These are phyloP conservation scores for Rostratula benghalensis DNA, from an alignment of 2,113 vertebrate species.

Conservation along the genomic window DNA sequence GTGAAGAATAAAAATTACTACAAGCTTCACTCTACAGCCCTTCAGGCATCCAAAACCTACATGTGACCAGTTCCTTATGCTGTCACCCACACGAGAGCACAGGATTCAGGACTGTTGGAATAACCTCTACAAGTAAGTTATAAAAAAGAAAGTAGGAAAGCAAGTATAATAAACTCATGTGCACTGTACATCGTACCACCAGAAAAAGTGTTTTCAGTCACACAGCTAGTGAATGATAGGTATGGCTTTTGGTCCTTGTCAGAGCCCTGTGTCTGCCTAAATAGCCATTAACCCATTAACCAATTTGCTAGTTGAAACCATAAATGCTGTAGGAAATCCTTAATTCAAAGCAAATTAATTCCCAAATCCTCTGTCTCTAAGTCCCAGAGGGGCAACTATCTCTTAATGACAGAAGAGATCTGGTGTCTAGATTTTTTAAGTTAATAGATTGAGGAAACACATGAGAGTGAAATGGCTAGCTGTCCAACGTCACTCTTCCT, in stretches of 20 bases:
- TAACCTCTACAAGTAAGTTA: not conserved
- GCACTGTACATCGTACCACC: not conserved
- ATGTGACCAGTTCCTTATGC: not conserved
- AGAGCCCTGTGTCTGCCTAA: not conserved
- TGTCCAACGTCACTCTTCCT: not conserved
- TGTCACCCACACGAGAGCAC: not conserved
- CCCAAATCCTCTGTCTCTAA: not conserved
- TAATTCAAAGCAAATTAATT: slow-evolving; percentile 5
- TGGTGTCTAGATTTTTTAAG: not conserved
- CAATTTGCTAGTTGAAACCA: not conserved
- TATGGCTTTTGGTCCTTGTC: not conserved
- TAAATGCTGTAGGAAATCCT: not conserved
- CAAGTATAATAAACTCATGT: not conserved
- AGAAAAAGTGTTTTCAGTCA: not conserved
- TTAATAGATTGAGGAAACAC: not conserved
- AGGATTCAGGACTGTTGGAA: not conserved
- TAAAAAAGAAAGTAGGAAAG: not conserved
- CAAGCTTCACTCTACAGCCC: not conserved
- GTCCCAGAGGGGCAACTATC: not conserved
- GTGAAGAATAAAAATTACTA: not conserved
- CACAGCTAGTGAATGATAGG: not conserved
- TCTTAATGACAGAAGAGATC: not conserved
- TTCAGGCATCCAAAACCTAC: not conserved
- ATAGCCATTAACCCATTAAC: not conserved
- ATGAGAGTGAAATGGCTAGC: not conserved